Evolutionary conservation across 2,888 invertebrate genomes (phyloP).

Genomic region (Timema podura): DNA sequence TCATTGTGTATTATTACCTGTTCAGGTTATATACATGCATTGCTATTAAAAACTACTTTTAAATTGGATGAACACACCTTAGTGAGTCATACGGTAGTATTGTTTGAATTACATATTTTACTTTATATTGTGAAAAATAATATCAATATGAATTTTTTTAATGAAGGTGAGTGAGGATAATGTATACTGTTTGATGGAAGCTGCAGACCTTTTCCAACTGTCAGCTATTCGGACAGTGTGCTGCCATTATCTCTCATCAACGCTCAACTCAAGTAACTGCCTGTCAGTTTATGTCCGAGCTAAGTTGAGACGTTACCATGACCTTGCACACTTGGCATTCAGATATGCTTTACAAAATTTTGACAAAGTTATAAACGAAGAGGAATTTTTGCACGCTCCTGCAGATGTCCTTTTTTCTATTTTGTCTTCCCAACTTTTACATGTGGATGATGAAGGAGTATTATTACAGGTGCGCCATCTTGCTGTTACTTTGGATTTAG

Average conservation of each 20-base stretch:
- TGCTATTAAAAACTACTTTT: neutral
- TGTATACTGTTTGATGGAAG: constrained; percentile 37
- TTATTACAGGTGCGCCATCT: constrained; percentile 34
- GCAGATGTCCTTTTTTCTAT: constrained; percentile 34
- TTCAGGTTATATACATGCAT: neutral
- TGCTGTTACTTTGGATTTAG: neutral
- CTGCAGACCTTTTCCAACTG: constrained; percentile 38
- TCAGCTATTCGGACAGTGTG: constrained; percentile 37
- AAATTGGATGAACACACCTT: constrained; percentile 1
- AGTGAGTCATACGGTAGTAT: neutral
- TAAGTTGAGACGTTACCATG: constrained; percentile 35
- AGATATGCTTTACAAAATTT: constrained; percentile 37
- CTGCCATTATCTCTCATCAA: constrained; percentile 37
- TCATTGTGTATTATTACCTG: neutral
- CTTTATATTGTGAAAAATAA: no score
- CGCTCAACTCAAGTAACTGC: constrained; percentile 36
- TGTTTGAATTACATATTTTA: no score
- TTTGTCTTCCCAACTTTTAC: constrained; percentile 36
- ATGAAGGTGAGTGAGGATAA: constrained; percentile 37
- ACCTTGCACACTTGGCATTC: constrained; percentile 37
- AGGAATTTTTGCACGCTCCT: constrained; percentile 38
- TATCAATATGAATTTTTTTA: neutral
- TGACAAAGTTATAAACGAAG: constrained; percentile 36
- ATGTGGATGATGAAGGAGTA: constrained; percentile 36
- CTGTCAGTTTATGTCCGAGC: constrained; percentile 37